These are phyloP conservation scores for Trematomus bernacchii DNA, from an alignment of 2,797 vertebrate species.

Conservation along the genomic window DNA sequence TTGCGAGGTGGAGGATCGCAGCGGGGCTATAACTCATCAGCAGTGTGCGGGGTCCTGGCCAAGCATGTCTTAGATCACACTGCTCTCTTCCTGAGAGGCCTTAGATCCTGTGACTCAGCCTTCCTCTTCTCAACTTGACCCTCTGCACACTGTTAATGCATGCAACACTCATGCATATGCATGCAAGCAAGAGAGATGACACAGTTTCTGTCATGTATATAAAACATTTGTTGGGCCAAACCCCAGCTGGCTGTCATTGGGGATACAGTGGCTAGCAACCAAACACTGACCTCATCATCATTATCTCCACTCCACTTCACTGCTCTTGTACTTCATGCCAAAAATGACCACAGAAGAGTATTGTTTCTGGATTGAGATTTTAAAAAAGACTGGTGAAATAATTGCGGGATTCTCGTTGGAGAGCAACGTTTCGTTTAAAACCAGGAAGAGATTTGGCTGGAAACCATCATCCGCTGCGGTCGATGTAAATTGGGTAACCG, in stretches of 20 bases:
- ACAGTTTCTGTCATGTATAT: slow-evolving; percentile 43
- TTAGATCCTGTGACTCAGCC: slow-evolving; percentile 80
- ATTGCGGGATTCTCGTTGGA: slow-evolving; percentile 55
- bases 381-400: slow-evolving; percentile 46
- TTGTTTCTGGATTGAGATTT: slow-evolving; percentile 62
- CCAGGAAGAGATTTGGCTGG: slow-evolving; percentile 40
- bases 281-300: slow-evolving; percentile 71
- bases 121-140: slow-evolving; percentile 64
- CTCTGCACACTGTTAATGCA: slow-evolving; percentile 53
- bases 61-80: slow-evolving; percentile 76
- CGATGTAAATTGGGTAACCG: slow-evolving; percentile 56
- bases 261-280: slow-evolving; percentile 57
- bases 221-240: slow-evolving; percentile 1
- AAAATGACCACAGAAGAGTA: slow-evolving; percentile 48
- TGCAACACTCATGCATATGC: slow-evolving; percentile 12
- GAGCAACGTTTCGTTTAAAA: slow-evolving; percentile 19
- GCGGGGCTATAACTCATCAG: slow-evolving; percentile 71
- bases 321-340: slow-evolving; percentile 42
- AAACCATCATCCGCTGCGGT: slow-evolving; percentile 47
- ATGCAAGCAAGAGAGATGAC: slow-evolving; percentile 16
- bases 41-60: slow-evolving; percentile 69
- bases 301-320: slow-evolving; percentile 53
- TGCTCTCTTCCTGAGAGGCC: slow-evolving; percentile 77
- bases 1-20: slow-evolving; percentile 53
- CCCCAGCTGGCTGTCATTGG: slow-evolving; percentile 46